These are phyloP conservation scores for Erynnis tages DNA, from an alignment of 2,888 invertebrate genomes.

Conservation along the genomic window DNA sequence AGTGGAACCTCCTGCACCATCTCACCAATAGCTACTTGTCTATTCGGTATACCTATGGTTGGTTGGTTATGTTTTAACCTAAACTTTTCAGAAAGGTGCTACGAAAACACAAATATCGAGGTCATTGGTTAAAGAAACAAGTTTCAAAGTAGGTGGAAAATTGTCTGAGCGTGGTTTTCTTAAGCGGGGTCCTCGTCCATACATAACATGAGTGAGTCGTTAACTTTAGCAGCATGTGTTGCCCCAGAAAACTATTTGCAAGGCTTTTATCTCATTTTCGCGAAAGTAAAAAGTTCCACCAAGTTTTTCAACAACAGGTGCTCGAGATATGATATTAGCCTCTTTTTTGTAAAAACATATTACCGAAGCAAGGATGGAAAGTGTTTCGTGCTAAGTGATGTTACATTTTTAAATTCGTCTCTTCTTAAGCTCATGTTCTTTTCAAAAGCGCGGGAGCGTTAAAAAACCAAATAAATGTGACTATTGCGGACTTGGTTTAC, in stretches of 20 bases:
- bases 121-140: slow-evolving; percentile 14
- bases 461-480: slow-evolving; percentile 5
- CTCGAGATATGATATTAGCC: slow-evolving; percentile 62
- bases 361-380: slow-evolving; percentile 9
- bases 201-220: slow-evolving; percentile 51
- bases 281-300: slow-evolving; percentile 73
- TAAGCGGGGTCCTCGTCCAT: slow-evolving; percentile 37
- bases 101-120: too few relatives aligned
- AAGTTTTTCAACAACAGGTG: slow-evolving; percentile 76
- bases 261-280: slow-evolving; percentile 78
- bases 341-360: slow-evolving; percentile 40
- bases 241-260: slow-evolving; percentile 75
- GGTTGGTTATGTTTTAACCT: too few relatives aligned
- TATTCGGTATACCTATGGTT: too few relatives aligned
- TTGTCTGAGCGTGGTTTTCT: slow-evolving; percentile 36
- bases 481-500: background rate
- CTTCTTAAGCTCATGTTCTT: slow-evolving; percentile 1
- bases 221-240: slow-evolving; percentile 72
- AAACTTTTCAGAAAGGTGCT: too few relatives aligned
- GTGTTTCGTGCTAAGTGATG: slow-evolving; percentile 13
- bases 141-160: slow-evolving; percentile 22
- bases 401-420: slow-evolving; percentile 20
- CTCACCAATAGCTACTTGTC: too few relatives aligned
- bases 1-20: too few relatives aligned
- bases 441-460: background rate